Base-by-base conservation (phyloP, 1,140 invertebrate genomes). In the Holotrichia oblita region DNA sequence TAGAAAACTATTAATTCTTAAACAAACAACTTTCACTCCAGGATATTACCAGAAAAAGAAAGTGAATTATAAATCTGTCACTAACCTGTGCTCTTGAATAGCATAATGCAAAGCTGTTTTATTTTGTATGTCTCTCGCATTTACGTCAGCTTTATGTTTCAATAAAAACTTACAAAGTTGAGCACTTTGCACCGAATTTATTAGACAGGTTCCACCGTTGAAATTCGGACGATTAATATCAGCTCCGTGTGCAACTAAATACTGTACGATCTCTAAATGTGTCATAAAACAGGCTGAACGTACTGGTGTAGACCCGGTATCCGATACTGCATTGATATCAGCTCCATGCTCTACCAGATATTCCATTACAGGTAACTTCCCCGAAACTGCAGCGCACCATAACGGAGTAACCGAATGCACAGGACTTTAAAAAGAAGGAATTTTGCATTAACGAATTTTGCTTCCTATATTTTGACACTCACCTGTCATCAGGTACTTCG, bases 101-200 rank as follows among this genome's bases (percentile, higher is more conserved):
- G 97, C 95, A 88, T 98, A 98, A 89, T 98, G 96, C 78, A 98
- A 89, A 40, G 96, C 96, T 80, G 96, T 96, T 88, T 97, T 97
- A 82, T 93, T 93, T 86, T 97, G 96, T 82, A 95, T 95, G 88
- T 98, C 97, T 27, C 91, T 90, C 0, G 95, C 94, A 89, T 98
- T 96, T 3, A 97, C 94, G 82, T 92, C 90, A 22, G 94, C 95
- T 41, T 94, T 93, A 84, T 93, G 90, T 80, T 91, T 86, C 24
- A 97, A 89, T 48, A 98, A 89, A 88, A 93, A 97, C 55, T 92
- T 90, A 86, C 96, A 98, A 14, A 98, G 88, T 77, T 91, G 90
- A 14, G 92, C 91, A 84, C 94, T 95, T 88, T 97, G 96, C 55
- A 98, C 95, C 2, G 96, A 95, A 88, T 98, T 98, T 79, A 98